Conservation (phyloP, 2,888 invertebrate genomes). For the Epistrophella euchroma region DNA sequence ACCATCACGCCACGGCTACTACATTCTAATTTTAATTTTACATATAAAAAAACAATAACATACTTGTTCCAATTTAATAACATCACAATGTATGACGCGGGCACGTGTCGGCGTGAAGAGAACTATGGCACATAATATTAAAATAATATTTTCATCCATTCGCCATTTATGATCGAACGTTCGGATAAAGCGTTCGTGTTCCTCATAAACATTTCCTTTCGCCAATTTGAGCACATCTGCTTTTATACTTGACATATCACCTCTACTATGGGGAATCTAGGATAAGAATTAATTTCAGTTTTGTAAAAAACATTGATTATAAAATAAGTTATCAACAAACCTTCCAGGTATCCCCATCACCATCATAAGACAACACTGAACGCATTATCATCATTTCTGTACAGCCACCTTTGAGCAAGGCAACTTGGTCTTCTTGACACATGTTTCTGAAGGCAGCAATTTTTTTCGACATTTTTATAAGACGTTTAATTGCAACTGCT, state of each 20-base stretch:
- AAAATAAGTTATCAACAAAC: constrained; percentile 83
- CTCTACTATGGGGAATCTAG: constrained; percentile 92
- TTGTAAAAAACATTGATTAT: constrained; percentile 9
- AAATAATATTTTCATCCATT: constrained; percentile 94
- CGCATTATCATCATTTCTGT: constrained; percentile 98
- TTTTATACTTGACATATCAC: constrained; percentile 91
- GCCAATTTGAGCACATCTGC: constrained; percentile 96
- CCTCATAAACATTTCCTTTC: constrained; percentile 94
- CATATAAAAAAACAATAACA: constrained; percentile 27
- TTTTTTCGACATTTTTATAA: constrained; percentile 93
- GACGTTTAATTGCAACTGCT: constrained; percentile 94
- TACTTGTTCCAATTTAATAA: constrained; percentile 94
- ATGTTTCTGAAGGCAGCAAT: constrained; percentile 95
- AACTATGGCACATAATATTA: constrained; percentile 95
- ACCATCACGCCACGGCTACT: no score
- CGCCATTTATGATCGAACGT: constrained; percentile 94
- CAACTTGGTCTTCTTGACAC: constrained; percentile 97
- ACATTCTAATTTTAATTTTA: no score
- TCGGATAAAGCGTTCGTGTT: constrained; percentile 92
- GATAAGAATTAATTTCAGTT: background rate
- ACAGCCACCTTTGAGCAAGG: constrained; percentile 90
- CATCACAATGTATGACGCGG: constrained; percentile 92
- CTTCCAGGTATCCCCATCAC: constrained; percentile 94
- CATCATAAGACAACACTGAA: constrained; percentile 95
- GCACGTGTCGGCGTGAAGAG: constrained; percentile 94